Evolutionary conservation across 2,888 invertebrate genomes (phyloP), one percentile per base, ranked within the genome.

Genomic region (Coecobrya sp.): DNA sequence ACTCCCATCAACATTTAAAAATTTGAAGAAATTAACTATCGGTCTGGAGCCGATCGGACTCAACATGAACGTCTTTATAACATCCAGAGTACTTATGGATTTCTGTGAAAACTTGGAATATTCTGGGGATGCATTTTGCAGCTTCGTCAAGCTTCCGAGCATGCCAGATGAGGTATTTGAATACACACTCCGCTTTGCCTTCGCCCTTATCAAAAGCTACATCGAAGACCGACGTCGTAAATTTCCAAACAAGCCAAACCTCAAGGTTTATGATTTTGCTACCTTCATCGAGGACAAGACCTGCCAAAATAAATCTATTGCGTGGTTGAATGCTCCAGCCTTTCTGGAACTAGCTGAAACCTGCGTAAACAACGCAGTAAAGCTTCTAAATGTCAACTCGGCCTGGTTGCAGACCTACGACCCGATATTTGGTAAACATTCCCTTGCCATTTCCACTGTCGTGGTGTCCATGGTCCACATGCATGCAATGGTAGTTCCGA

Each of bases 211-310:
- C 16, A 0, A 5, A 16, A 2, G 36, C 16, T n/a, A 4, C 68
- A 68, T 68, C n/a, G 68, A 68, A 13, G n/a, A n/a, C n/a, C n/a
- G n/a, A n/a, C n/a, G n/a, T n/a, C n/a, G n/a, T n/a, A 36, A 55
- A 1, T 3, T 1, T 7, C 36, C 81, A 7, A 30, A 30, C 27
- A 30, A 82, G 36, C n/a, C n/a, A n/a, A 25, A 65, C 25, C 27
- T 68, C 45, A 84, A 84, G 16, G 42, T 62, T 13, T 84, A 84
- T 22, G 84, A 84, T 42, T 42, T 84, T n/a, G 45, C n/a, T 13
- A 0, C 19, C 13, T 84, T 22, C 25, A 4, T 45, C 4, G 0
- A 68, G 4, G 30, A 36, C 22, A 30, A 30, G 27, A 0, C 16
- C 0, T 4, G 0, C 5, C 42, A 10, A 1, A 36, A 42, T 19